Percentiles rank a stretch among this genome's conserved stretches.
These are phyloP conservation scores for Plebejus anna DNA, from an alignment of 2,888 invertebrate species.

Conservation along the genomic window DNA sequence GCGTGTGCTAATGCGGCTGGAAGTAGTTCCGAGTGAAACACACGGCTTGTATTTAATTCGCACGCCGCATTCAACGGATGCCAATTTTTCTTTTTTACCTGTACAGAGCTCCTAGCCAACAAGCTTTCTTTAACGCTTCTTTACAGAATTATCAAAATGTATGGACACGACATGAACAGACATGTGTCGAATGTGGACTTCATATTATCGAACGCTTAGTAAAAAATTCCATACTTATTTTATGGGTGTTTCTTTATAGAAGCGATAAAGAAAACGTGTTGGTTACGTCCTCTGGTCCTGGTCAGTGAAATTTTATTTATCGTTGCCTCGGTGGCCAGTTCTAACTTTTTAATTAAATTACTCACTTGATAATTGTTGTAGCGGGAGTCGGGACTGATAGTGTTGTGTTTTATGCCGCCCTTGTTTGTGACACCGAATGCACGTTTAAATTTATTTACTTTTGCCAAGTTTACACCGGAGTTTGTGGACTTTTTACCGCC, in stretches of 20 bases:
- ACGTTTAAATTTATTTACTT: constrained; percentile 33
- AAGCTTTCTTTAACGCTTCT: too few relatives aligned
- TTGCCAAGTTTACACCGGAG: constrained; percentile 29
- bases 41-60: constrained; percentile 20
- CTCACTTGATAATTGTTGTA: constrained; percentile 61
- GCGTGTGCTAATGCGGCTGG: constrained; percentile 24
- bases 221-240: too few relatives aligned
- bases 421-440: constrained; percentile 31
- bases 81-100: constrained; percentile 39
- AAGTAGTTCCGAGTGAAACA: constrained; percentile 22
- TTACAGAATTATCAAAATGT: too few relatives aligned
- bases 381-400: constrained; percentile 38
- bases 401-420: constrained; percentile 35
- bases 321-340: constrained; percentile 53
- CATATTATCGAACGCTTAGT: too few relatives aligned
- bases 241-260: too few relatives aligned
- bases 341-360: constrained; percentile 72
- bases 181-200: too few relatives aligned
- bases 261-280: too few relatives aligned
- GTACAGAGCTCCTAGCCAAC: too few relatives aligned
- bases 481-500: constrained; percentile 11
- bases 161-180: too few relatives aligned
- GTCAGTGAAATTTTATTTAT: constrained; percentile 62
- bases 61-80: constrained; percentile 31
- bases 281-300: not conserved